Conservation (phyloP, 1,140 invertebrate genomes). For the Mactra quadrangularis region DNA sequence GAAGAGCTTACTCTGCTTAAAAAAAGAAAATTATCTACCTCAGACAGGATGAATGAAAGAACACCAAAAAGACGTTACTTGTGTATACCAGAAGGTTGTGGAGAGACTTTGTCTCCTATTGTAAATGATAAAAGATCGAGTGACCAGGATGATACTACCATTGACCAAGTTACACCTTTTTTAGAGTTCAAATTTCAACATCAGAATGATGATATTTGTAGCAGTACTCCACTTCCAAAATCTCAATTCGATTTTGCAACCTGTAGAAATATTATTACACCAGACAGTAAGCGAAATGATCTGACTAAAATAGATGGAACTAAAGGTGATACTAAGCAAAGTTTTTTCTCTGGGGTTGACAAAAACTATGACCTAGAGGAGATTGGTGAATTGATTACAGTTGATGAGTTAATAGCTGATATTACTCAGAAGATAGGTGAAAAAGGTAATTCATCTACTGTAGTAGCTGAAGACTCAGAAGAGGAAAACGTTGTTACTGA, state of each 20-base stretch:
- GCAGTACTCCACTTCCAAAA: conserved; percentile 21
- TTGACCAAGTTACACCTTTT: neutral
- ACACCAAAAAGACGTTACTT: conserved; percentile 26
- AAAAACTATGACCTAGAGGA: neutral
- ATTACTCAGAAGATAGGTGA: neutral
- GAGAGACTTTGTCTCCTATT: conserved; percentile 7
- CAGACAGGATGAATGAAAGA: conserved; percentile 2
- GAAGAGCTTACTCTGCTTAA: no score
- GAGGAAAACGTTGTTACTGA: no score
- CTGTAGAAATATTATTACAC: no score
- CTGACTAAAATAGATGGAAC: no score
- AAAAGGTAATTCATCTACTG: neutral
- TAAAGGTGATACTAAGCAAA: no score
- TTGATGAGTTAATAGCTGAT: conserved; percentile 25
- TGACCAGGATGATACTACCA: neutral
- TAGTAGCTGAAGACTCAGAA: no score
- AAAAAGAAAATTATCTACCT: conserved; percentile 14
- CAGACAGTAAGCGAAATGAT: no score
- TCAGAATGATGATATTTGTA: neutral
- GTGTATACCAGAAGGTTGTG: neutral
- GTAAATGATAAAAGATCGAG: neutral
- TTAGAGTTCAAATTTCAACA: conserved; percentile 8
- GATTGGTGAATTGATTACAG: neutral
- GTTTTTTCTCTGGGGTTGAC: no score
- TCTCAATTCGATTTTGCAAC: conserved; percentile 28